These are phyloP conservation scores for Melanostoma scalare DNA, from an alignment of 2,888 invertebrate genomes.

Conservation along the genomic window DNA sequence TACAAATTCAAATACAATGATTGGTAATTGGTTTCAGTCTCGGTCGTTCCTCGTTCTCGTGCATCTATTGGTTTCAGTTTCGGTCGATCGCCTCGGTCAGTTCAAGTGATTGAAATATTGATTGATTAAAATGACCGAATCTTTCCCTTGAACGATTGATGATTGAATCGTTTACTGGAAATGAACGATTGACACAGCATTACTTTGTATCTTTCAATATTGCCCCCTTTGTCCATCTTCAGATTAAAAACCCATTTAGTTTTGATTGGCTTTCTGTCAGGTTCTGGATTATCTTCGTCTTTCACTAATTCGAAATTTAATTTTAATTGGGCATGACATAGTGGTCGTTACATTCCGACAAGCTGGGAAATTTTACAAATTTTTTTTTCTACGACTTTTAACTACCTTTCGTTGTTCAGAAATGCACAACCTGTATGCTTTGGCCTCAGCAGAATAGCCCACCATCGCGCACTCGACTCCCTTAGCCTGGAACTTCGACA, in stretches of 20 bases:
- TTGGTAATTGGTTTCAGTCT: no score
- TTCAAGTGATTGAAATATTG: no score
- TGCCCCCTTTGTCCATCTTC: slow-evolving; percentile 70
- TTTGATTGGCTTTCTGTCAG: slow-evolving; percentile 69
- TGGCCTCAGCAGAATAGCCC: slow-evolving; percentile 16
- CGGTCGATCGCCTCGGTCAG: no score
- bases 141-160: no score
- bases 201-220: slow-evolving; percentile 61
- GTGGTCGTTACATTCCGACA: slow-evolving; percentile 3
- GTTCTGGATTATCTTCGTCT: background rate
- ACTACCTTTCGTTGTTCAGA: slow-evolving; percentile 12
- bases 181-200: no score
- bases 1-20: no score
- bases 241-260: slow-evolving; percentile 73
- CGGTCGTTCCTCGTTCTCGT: no score
- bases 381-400: slow-evolving; percentile 13
- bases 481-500: slow-evolving; percentile 9
- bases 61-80: no score
- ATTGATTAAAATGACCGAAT: no score
- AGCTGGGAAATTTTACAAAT: slow-evolving; percentile 8
- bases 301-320: background rate
- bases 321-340: background rate
- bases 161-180: no score
- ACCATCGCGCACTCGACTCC: slow-evolving; percentile 11
- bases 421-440: slow-evolving; percentile 17